phyloP scores from a whole-genome alignment of 2,888 invertebrate species.

The Polietes domitor region DNA sequence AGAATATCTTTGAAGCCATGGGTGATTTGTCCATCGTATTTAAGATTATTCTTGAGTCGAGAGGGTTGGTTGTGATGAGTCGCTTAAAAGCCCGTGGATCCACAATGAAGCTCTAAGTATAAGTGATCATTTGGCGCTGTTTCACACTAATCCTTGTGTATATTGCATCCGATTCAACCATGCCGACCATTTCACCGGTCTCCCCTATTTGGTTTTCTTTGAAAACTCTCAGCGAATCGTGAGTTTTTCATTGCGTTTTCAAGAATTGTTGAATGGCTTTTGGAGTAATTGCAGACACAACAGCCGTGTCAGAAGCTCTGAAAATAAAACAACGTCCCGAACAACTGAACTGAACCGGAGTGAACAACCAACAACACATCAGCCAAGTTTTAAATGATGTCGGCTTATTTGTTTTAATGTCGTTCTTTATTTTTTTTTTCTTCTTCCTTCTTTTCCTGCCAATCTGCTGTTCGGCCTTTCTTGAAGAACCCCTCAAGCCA shows the following conservation, averaged over 20 bases:
- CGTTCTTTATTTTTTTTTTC: constrained; percentile 34
- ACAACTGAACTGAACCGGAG: constrained; percentile 6
- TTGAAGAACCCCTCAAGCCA: constrained; percentile 1
- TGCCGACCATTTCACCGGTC: too few relatives aligned
- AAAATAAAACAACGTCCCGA: neutral
- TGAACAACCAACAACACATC: constrained; percentile 25
- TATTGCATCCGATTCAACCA: too few relatives aligned
- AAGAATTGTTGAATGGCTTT: constrained; percentile 32
- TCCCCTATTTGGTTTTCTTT: neutral
- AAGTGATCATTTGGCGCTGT: too few relatives aligned
- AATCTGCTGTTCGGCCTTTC: neutral
- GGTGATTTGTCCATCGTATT: too few relatives aligned
- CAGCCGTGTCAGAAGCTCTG: constrained; percentile 57
- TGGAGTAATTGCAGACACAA: constrained; percentile 59
- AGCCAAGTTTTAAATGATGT: constrained; percentile 63
- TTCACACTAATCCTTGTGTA: too few relatives aligned
- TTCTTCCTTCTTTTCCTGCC: too few relatives aligned
- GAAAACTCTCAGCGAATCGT: neutral
- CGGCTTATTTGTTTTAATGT: constrained; percentile 67
- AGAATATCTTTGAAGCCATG: too few relatives aligned
- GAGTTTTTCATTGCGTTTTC: neutral
- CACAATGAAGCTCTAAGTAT: too few relatives aligned
- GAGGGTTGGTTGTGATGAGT: too few relatives aligned
- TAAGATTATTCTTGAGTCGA: too few relatives aligned
- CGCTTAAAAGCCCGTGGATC: too few relatives aligned